phyloP scores from a whole-genome alignment of 1,140 invertebrate species.

The Phymorhynchus buccinoides region DNA sequence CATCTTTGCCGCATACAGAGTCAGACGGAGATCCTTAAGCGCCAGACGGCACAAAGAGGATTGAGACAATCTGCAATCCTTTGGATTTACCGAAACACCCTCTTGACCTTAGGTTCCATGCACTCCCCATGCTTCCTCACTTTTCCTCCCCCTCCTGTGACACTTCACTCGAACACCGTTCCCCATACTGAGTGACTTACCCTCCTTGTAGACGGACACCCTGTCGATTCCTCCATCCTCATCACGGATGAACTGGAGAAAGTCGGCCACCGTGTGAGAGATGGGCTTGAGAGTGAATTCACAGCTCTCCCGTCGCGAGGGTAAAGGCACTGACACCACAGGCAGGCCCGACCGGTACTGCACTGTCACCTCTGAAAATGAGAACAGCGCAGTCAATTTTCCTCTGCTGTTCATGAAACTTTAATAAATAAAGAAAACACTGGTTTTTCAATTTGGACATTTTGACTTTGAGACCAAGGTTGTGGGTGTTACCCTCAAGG shows the following conservation, averaged over 20 bases:
- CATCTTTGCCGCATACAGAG: too few relatives aligned
- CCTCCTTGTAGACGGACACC: constrained; percentile 82
- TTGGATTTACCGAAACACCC: too few relatives aligned
- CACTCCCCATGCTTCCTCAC: too few relatives aligned
- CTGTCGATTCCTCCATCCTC: constrained; percentile 95
- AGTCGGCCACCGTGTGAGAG: constrained; percentile 92
- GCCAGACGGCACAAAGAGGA: too few relatives aligned
- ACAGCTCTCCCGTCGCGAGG: constrained; percentile 90
- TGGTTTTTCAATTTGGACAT: too few relatives aligned
- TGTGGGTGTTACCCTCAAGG: too few relatives aligned
- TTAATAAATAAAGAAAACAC: too few relatives aligned
- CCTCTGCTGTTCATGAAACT: too few relatives aligned
- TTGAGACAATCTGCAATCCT: too few relatives aligned
- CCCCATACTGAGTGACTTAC: constrained; percentile 69
- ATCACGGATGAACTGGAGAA: constrained; percentile 86
- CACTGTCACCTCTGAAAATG: constrained; percentile 66
- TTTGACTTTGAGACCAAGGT: too few relatives aligned
- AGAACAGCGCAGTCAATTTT: constrained; percentile 16
- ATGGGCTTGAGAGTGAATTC: constrained; percentile 93
- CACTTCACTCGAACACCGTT: neutral
- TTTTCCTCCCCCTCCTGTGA: neutral
- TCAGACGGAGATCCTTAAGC: too few relatives aligned
- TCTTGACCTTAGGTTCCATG: too few relatives aligned
- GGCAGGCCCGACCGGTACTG: constrained; percentile 82
- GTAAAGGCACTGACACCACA: constrained; percentile 91